Evolutionary conservation across 2,113 vertebrate species (phyloP).

Genomic region (Balaenoptera acutorostrata): DNA sequence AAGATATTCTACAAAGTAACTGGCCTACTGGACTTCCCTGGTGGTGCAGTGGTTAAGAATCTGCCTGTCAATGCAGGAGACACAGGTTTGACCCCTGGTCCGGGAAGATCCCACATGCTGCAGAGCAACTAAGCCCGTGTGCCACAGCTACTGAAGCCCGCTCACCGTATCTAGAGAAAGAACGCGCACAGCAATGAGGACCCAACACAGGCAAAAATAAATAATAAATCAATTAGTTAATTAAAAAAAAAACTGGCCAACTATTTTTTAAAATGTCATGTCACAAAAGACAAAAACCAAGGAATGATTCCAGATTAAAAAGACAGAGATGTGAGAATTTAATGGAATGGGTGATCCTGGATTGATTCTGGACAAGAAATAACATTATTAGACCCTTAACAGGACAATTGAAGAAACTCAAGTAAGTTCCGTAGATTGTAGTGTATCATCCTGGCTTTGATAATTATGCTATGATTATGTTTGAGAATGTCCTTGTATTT

Average conservation of each 20-base stretch:
- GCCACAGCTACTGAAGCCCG: no score
- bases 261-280: not conserved
- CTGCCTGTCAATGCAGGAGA: no score
- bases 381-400: not conserved
- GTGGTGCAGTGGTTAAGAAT: no score
- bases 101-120: no score
- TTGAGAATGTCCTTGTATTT: not conserved
- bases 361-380: not conserved
- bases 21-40: not conserved
- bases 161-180: no score
- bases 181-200: no score
- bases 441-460: not conserved
- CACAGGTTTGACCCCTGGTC: no score
- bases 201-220: no score
- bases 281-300: not conserved
- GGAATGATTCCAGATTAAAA: not conserved
- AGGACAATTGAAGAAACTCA: not conserved
- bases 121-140: no score
- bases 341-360: not conserved
- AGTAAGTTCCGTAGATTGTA: not conserved
- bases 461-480: not conserved
- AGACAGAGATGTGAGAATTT: not conserved
- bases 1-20: not conserved
- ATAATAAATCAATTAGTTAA: no score
- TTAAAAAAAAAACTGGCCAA: not conserved